A percentile compares a stretch with the other conserved stretches of the same genome.
Evolutionary conservation across 37 sponge, comb jelly and placozoan genomes (phyloP).

Genomic region (Hexactinellida sp.): DNA sequence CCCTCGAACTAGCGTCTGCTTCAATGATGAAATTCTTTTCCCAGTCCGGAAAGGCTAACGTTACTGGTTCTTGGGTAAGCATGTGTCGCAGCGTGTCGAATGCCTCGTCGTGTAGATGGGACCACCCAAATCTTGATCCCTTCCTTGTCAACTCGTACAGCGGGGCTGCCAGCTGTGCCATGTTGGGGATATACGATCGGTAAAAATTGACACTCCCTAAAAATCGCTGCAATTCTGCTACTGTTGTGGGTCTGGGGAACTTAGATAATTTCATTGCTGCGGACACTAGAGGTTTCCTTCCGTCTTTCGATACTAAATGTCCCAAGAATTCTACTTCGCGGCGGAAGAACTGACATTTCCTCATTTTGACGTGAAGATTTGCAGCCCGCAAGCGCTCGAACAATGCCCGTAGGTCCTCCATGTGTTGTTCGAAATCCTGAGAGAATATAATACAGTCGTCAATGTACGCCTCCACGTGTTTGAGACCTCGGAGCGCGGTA

Average conservation of each 20-base stretch:
- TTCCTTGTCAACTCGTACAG: conserved; percentile 20
- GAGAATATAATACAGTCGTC: conserved; percentile 19
- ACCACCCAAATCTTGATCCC: conserved; percentile 22
- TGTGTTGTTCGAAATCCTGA: conserved; percentile 15
- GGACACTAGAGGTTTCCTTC: not conserved
- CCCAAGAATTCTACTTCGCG: conserved; percentile 20
- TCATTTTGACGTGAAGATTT: conserved; percentile 21
- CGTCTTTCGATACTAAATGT: not conserved
- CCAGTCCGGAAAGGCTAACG: conserved; percentile 22
- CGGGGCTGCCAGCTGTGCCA: conserved; percentile 20
- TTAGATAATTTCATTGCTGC: not conserved
- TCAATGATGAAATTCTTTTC: conserved; percentile 16
- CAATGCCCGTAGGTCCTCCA: not conserved
- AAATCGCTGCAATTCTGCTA: conserved; percentile 18
- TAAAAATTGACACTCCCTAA: conserved; percentile 18
- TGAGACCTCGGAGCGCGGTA: not conserved
- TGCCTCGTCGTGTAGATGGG: conserved; percentile 11
- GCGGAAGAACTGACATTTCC: conserved; percentile 18
- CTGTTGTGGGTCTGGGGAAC: conserved; percentile 1
- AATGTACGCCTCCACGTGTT: not conserved
- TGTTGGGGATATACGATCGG: conserved; percentile 21
- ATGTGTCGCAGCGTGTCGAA: conserved; percentile 3
- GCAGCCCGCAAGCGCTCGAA: not conserved
- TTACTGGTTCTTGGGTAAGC: not conserved
- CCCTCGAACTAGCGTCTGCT: conserved; percentile 34